Evolutionary conservation across 37 sponge, comb jelly and placozoan species (phyloP).

Genomic region (Agelas oroides): DNA sequence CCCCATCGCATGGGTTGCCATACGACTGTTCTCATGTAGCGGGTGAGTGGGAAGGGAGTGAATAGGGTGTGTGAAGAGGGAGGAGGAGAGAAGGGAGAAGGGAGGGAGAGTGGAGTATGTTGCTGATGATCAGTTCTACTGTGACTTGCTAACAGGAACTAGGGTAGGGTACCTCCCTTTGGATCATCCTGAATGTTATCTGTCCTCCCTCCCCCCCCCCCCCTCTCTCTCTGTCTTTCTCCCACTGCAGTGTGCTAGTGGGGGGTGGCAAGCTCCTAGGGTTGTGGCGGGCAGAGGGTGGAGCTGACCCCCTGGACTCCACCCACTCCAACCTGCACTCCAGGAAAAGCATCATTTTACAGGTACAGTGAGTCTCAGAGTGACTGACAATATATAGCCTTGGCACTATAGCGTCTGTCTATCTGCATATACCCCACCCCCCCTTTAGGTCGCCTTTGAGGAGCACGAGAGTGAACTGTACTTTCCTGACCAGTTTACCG

Average conservation of each 20-base stretch:
- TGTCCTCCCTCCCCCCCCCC: no score
- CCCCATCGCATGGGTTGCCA: conserved; percentile 56
- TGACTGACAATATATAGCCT: no score
- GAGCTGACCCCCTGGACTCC: conserved; percentile 56
- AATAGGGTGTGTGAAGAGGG: no score
- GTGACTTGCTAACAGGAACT: not conserved
- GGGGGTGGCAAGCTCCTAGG: conserved; percentile 42
- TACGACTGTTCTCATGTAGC: conserved; percentile 26
- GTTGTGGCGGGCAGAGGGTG: conserved; percentile 59
- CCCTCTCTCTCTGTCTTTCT: no score
- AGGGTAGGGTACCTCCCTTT: not conserved
- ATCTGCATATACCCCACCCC: no score
- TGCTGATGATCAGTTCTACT: not conserved
- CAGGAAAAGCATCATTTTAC: conserved; percentile 38
- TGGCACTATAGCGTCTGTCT: no score
- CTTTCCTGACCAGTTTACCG: not conserved
- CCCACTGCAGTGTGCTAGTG: conserved; percentile 46
- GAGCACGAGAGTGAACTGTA: not conserved
- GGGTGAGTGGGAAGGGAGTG: conserved; percentile 22
- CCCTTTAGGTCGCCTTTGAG: not conserved
- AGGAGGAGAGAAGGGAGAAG: no score
- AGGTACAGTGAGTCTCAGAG: no score
- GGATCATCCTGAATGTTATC: no score
- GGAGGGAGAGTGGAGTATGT: not conserved
- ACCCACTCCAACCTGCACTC: conserved; percentile 26